Base-by-base conservation (phyloP, 2,113 vertebrate genomes). In the Varanus komodoensis region DNA sequence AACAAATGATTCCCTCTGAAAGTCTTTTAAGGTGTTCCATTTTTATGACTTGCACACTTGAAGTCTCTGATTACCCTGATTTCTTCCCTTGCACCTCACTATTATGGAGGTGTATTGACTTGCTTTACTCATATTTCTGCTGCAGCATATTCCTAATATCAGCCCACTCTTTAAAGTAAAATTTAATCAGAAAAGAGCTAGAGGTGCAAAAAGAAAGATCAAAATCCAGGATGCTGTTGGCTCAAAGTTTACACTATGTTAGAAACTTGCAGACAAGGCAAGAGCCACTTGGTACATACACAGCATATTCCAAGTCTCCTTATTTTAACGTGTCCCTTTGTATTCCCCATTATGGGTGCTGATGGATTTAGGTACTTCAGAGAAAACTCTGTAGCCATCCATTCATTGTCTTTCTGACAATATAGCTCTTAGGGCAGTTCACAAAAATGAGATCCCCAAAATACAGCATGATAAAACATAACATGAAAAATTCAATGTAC, bases 1-100 rank as follows among this genome's bases (percentile, higher is more conserved):
- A 79, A 57, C 15, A 52, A 7, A 61, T 8, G 11, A 17, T 44
- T 54, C 84, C 50, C 91, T 81, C 64, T 73, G 80, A 89, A 92
- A 83, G 48, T n/a, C 44, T 91, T 44, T 91, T 87, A 19, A 74
- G 82, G 21, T 85, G 34, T 78, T 67, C 85, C 19, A 78, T 11
- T 71, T 84, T 94, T 78, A 83, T 68, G 14, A 52, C 54, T 69
- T 93, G 19, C 61, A 50, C 61, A 81, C 86, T 84, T 89, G 90
- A 77, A 95, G 91, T 87, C 89, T 87, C 64, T 92, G 82, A 88
- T 81, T 89, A 91, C 67, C 74, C 50, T 32, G 0, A 1, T 83
- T 89, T 91, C 57, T 86, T 87, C n/a, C 15, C 17, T 93, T 67
- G 81, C 75, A 91, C 67, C 3, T 74, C n/a, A 32, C n/a, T 89